A percentile compares a stretch with the other conserved stretches of the same genome.
These are phyloP conservation scores for Scyliorhinus canicula DNA, from an alignment of 2,797 vertebrate genomes.

Conservation along the genomic window DNA sequence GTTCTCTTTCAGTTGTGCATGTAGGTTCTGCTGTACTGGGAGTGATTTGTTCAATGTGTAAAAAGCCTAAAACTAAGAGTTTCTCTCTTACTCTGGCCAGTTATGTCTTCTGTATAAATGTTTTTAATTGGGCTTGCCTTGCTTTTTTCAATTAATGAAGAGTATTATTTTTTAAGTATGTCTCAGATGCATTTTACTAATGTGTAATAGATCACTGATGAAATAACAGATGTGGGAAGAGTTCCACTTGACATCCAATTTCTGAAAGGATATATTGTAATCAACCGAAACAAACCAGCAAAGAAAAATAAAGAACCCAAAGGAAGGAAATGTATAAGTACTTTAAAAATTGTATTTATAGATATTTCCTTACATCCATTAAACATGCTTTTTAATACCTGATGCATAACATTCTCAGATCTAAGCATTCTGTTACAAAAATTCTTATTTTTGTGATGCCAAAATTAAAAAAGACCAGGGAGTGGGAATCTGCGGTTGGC, in stretches of 20 bases:
- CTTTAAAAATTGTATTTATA: background rate
- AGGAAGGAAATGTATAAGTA: background rate
- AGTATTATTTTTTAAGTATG: background rate
- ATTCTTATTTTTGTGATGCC: background rate
- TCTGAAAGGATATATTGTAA: background rate
- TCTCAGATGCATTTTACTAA: background rate
- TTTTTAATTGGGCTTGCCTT: background rate
- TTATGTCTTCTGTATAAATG: background rate
- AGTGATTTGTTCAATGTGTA: slow-evolving; percentile 27
- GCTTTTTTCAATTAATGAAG: background rate
- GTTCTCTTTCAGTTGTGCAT: background rate
- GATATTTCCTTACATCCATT: background rate
- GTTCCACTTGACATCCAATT: slow-evolving; percentile 1
- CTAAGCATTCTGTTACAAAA: background rate
- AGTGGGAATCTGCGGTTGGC: background rate
- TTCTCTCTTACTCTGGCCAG: background rate
- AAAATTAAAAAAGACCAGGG: background rate
- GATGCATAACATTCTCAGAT: background rate
- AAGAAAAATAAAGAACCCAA: background rate
- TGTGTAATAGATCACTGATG: background rate
- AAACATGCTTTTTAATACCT: background rate
- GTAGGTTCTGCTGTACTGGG: background rate
- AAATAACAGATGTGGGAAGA: background rate
- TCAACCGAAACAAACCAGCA: background rate
- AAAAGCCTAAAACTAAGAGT: background rate